Conservation (phyloP, 2,888 invertebrate species). For the Ophion slaviceki region DNA sequence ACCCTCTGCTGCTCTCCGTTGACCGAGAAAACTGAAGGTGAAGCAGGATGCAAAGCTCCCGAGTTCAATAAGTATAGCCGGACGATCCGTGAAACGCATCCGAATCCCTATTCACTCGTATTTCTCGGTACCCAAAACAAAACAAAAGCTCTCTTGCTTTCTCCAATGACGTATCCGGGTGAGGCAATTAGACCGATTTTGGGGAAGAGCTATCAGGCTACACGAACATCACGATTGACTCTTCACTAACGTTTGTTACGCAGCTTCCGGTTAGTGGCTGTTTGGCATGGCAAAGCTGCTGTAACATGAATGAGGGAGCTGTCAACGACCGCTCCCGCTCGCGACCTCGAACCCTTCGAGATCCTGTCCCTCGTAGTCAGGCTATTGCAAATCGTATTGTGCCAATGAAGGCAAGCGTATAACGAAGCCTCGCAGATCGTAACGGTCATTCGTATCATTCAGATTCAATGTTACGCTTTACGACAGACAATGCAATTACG, state of each 20-base stretch:
- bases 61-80: conserved; percentile 46
- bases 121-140: not conserved
- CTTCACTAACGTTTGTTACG: not conserved
- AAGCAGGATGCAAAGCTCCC: conserved; percentile 56
- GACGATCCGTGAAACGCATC: conserved; percentile 22
- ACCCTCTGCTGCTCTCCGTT: conserved; percentile 20
- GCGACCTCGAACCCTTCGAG: not conserved
- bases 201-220: conserved; percentile 15
- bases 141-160: not conserved
- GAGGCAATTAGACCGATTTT: not conserved
- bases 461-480: conserved; percentile 22
- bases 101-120: conserved; percentile 20
- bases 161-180: too few relatives aligned
- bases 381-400: not conserved
- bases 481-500: conserved; percentile 10
- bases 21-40: conserved; percentile 50
- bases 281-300: not conserved
- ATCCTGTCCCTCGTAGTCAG: conserved; percentile 1
- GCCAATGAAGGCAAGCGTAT: not conserved
- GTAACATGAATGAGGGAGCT: not conserved
- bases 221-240: conserved; percentile 40
- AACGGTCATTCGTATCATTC: conserved; percentile 21
- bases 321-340: not conserved
- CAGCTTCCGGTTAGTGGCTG: too few relatives aligned
- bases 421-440: not conserved